phyloP scores from a whole-genome alignment of 2,888 invertebrate species.

The Drosophila nigricruria region DNA sequence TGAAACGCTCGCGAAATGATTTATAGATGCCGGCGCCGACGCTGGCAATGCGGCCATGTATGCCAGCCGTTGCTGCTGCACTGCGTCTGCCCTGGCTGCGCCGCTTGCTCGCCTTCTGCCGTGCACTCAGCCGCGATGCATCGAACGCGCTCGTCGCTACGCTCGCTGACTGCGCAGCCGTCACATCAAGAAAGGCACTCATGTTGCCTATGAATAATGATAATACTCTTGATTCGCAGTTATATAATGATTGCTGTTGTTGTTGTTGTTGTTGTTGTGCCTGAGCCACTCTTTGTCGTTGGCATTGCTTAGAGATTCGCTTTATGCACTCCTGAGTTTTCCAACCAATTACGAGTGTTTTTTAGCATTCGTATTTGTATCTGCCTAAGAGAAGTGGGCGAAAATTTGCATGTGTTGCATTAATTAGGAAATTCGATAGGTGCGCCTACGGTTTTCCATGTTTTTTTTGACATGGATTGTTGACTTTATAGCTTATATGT shows the following conservation, averaged over 20 bases:
- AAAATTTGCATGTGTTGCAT: slow-evolving; percentile 72
- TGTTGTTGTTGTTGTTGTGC: slow-evolving; percentile 29
- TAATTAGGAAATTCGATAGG: slow-evolving; percentile 66
- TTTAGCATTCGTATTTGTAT: slow-evolving; percentile 16
- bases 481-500: slow-evolving; percentile 41
- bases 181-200: slow-evolving; percentile 61
- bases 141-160: slow-evolving; percentile 37
- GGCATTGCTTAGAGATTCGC: slow-evolving; percentile 47
- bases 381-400: slow-evolving; percentile 57
- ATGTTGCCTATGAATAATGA: slow-evolving; percentile 29
- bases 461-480: slow-evolving; percentile 61
- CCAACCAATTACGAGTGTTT: slow-evolving; percentile 53
- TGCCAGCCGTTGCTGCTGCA: slow-evolving; percentile 37
- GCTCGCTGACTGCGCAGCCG: slow-evolving; percentile 53
- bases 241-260: slow-evolving; percentile 56
- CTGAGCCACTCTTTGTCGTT: slow-evolving; percentile 17
- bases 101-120: slow-evolving; percentile 37
- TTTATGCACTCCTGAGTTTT: slow-evolving; percentile 59
- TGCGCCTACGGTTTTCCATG: slow-evolving; percentile 30
- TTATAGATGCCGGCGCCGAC: slow-evolving; percentile 67
- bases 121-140: slow-evolving; percentile 11
- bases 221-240: slow-evolving; percentile 34
- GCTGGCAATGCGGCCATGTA: slow-evolving; percentile 63
- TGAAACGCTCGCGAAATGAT: slow-evolving; percentile 69
- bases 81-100: slow-evolving; percentile 38